Conservation (phyloP, 2,888 invertebrate genomes). For the Phengaris arion region DNA sequence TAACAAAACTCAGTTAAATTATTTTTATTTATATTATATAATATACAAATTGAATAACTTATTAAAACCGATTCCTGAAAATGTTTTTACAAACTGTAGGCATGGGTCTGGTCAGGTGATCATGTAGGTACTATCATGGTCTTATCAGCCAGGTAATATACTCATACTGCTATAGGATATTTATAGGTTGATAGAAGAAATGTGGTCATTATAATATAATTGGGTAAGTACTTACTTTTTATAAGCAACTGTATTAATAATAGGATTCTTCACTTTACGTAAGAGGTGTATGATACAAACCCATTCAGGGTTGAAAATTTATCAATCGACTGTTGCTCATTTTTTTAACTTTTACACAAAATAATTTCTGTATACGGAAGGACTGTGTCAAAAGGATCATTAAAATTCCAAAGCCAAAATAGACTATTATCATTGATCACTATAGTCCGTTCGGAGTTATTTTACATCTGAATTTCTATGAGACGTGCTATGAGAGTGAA, state of each 20-base stretch:
- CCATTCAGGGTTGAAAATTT: neutral
- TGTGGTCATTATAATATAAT: too few species aligned
- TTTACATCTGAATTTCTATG: too few species aligned
- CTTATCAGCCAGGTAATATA: too few species aligned
- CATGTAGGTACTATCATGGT: too few species aligned
- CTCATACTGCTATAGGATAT: too few species aligned
- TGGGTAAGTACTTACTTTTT: neutral
- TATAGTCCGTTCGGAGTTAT: too few species aligned
- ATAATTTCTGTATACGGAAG: neutral
- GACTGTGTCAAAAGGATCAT: conserved; percentile 1
- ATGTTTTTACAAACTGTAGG: too few species aligned
- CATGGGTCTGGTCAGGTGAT: too few species aligned
- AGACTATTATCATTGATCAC: neutral
- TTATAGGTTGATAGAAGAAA: too few species aligned
- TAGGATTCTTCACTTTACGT: neutral
- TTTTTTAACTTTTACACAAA: neutral
- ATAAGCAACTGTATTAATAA: neutral
- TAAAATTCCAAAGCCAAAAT: neutral
- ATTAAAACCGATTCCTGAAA: too few species aligned
- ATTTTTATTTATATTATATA: neutral
- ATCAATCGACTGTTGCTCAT: neutral
- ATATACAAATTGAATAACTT: neutral
- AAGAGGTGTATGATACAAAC: neutral
- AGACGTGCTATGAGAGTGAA: too few species aligned
- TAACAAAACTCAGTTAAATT: conserved; percentile 35